Evolutionary conservation across 2,113 vertebrate species (phyloP).

Genomic region (Spheniscus mendiculus): DNA sequence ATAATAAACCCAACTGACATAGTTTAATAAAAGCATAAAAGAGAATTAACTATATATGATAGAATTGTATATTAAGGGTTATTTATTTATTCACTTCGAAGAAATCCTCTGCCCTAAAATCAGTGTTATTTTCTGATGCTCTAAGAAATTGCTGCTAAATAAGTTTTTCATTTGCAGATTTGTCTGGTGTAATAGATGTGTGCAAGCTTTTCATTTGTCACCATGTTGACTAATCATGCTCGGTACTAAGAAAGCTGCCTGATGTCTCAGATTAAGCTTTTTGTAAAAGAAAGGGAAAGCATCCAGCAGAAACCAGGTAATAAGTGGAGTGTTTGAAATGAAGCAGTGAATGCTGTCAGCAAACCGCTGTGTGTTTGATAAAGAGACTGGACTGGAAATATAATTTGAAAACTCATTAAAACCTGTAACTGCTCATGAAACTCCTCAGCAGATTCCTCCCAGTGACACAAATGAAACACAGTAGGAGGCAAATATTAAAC

Average conservation of each 20-base stretch:
- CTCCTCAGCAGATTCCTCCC: not conserved
- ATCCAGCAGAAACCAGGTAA: not conserved
- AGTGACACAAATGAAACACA: not conserved
- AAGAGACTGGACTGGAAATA: not conserved
- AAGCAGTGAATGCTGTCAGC: not conserved
- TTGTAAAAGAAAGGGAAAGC: not conserved
- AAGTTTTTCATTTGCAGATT: not conserved
- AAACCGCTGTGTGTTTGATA: not conserved
- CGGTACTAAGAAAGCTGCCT: not conserved
- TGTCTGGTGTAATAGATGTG: not conserved
- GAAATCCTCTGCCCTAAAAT: not conserved
- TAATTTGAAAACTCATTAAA: not conserved
- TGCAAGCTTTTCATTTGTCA: not conserved
- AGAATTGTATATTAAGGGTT: not conserved
- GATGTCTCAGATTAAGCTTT: not conserved
- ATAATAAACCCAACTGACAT: not conserved
- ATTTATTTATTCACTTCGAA: not conserved
- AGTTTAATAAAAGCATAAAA: not conserved
- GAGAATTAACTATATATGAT: not conserved
- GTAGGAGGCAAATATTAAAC: not conserved
- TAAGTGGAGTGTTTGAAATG: not conserved
- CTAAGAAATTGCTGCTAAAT: not conserved
- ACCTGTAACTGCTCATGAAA: not conserved
- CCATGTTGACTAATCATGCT: not conserved
- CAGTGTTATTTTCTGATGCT: not conserved